Base-by-base conservation (phyloP, 2,797 vertebrate species). In the Acanthornis magna region DNA sequence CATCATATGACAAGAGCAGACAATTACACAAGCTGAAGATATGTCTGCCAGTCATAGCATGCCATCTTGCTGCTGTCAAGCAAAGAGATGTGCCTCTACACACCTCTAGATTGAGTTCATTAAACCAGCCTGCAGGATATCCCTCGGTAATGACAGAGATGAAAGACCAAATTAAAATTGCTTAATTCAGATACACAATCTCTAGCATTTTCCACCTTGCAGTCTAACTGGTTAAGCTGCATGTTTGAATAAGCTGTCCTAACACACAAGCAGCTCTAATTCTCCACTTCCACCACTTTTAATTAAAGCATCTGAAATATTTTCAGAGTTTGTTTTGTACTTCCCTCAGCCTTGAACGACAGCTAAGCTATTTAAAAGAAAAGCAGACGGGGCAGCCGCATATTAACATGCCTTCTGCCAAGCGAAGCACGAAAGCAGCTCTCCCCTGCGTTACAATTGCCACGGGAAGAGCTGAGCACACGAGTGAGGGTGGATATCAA, bases 251-350 rank as follows among this genome's bases (percentile, higher is more conserved):
- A 95, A 97, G 91, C 93, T 5, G 1, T 93, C 89, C 94, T 89
- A 84, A 72, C 85, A 89, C 92, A 95, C 95, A 94, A 97, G 89
- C 76, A 29, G 87, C 88, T 94, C 91, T 66, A 93, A 97, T 88
- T 96, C 96, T 94, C 94, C 86, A 92, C 89, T 97, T 97, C 96
- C 97, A 96, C 85, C 86, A 88, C 95, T 97, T 97, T 91, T 97
- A 97, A 98, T 97, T 97, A 97, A 95, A 96, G 66, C 95, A 96
- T 95, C 97, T 97, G 96, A 91, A 95, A 96, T 91, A 90, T 94
- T 92, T 97, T 97, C 96, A 71, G 88, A 96, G 74, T 97, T 97
- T 96, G 96, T 95, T 97, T 87, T 92, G 89, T 86, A 85, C 93
- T 88, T 95, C 95, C 89, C 81, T 95, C 88, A 91, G 95, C 86